Conservation (phyloP, 64 coral and sea anemone species). For the Montipora sp. region DNA sequence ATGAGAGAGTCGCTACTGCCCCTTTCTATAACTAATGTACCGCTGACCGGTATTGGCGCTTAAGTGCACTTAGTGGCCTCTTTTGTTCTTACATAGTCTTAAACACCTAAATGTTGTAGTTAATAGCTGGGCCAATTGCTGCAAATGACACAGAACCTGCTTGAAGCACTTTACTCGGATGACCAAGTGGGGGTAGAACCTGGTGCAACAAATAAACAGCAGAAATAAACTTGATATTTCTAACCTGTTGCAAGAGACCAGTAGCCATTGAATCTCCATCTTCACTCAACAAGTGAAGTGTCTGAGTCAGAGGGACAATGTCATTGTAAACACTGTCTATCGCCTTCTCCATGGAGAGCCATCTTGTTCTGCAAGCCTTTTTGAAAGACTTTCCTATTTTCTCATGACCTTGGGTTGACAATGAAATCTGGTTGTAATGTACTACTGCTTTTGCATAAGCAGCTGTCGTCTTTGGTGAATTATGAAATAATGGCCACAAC, state of each 20-base stretch:
- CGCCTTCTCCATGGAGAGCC: constrained; percentile 47
- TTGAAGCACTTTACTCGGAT: constrained; percentile 61
- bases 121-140: constrained; percentile 48
- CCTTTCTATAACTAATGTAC: no score
- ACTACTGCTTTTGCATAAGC: constrained; percentile 6
- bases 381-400: no score
- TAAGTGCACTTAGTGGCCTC: neutral
- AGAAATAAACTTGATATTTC: constrained; percentile 60
- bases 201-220: constrained; percentile 49
- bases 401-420: no score
- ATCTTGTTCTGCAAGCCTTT: no score
- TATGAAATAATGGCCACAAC: neutral
- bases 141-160: constrained; percentile 67
- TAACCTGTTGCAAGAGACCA: constrained; percentile 54
- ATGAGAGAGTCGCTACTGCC: no score
- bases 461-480: neutral
- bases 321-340: constrained; percentile 62
- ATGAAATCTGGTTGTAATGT: neutral
- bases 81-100: neutral
- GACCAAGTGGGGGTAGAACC: constrained; percentile 45
- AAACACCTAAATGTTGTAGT: constrained; percentile 39
- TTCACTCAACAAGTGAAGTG: constrained; percentile 44
- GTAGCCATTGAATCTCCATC: constrained; percentile 44
- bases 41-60: no score
- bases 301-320: constrained; percentile 42